These are phyloP conservation scores for Edolisoma coerulescens DNA, from an alignment of 2,113 vertebrate genomes.

Conservation along the genomic window DNA sequence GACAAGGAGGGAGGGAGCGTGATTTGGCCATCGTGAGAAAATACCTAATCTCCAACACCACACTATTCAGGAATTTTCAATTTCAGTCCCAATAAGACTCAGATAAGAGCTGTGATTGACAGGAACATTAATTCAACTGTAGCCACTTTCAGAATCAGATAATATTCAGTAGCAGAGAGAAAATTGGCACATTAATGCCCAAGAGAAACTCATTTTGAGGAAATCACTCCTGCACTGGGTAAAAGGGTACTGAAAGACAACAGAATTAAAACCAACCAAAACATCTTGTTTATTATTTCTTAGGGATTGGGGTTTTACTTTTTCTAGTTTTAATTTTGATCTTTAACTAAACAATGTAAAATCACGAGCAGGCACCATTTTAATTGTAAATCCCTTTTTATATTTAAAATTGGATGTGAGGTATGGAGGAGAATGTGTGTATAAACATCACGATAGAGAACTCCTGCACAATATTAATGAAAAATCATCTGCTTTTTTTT, in stretches of 20 bases:
- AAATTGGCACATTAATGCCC: background rate
- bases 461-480: background rate
- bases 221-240: background rate
- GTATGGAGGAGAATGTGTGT: background rate
- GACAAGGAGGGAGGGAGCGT: background rate
- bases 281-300: background rate
- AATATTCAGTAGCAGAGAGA: background rate
- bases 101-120: constrained; percentile 43
- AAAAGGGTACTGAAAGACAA: background rate
- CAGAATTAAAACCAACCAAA: background rate
- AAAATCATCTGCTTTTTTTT: background rate
- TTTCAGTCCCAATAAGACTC: constrained; percentile 14
- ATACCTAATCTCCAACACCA: background rate
- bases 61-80: background rate
- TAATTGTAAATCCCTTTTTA: background rate
- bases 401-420: background rate
- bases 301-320: background rate
- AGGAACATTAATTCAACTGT: constrained; percentile 17
- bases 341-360: background rate
- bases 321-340: background rate
- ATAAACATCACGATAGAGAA: background rate
- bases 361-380: background rate
- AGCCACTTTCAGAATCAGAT: background rate
- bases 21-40: background rate
- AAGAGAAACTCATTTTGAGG: background rate